phyloP scores from a whole-genome alignment of 2,888 invertebrate genomes.

The Drosophila merina region DNA sequence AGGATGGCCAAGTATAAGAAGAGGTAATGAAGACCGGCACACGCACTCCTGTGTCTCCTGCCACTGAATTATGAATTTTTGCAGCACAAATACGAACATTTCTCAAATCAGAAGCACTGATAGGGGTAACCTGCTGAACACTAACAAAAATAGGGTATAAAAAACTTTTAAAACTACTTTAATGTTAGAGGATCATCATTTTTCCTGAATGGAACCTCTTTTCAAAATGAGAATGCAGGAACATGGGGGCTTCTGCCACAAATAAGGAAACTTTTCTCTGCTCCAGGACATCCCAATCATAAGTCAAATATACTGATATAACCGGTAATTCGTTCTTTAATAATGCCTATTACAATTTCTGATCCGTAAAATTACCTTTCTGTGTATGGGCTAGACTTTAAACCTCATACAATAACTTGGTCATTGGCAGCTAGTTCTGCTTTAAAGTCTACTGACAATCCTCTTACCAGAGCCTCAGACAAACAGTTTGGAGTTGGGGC shows the following conservation, averaged over 20 bases:
- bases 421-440: slow-evolving; percentile 6
- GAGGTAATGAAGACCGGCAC: slow-evolving; percentile 4
- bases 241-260: too few relatives aligned
- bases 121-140: slow-evolving; percentile 5
- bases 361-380: background rate
- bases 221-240: too few relatives aligned
- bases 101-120: slow-evolving; percentile 33
- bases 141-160: background rate
- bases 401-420: slow-evolving; percentile 42
- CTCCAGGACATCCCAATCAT: too few relatives aligned
- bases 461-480: slow-evolving; percentile 24
- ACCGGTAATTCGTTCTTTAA: too few relatives aligned
- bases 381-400: background rate
- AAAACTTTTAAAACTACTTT: background rate
- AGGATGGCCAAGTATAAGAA: background rate
- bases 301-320: too few relatives aligned
- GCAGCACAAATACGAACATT: slow-evolving; percentile 47
- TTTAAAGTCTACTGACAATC: slow-evolving; percentile 29
- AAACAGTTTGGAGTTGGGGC: slow-evolving; percentile 62
- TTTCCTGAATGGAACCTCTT: too few relatives aligned
- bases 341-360: too few relatives aligned
- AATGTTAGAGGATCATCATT: background rate
- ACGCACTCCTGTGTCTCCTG: slow-evolving; percentile 28
- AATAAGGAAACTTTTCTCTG: too few relatives aligned
- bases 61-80: slow-evolving; percentile 52